Evolutionary conservation across 2,113 vertebrate species (phyloP).

Genomic region (Leptobrachium leishanense): DNA sequence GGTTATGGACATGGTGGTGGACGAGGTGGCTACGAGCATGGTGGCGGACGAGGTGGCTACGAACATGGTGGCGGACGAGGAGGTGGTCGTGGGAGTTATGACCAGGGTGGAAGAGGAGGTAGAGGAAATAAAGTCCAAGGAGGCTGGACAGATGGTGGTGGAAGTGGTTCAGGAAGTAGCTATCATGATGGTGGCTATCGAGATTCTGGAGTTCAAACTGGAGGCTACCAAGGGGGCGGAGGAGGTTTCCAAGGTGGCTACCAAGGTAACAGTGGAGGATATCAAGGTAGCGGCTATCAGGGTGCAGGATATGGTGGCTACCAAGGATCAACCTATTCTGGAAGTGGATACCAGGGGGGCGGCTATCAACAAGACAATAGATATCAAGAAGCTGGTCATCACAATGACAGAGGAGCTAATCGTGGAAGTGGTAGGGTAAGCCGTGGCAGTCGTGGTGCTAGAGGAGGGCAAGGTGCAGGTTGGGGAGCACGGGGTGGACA

Average conservation of each 20-base stretch:
- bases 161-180: conserved; percentile 68
- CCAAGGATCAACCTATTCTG: conserved; percentile 68
- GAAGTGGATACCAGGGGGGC: conserved; percentile 73
- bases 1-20: conserved; percentile 69
- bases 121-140: conserved; percentile 82
- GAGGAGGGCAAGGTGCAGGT: conserved; percentile 79
- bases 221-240: conserved; percentile 64
- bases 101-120: conserved; percentile 66
- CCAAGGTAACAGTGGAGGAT: conserved; percentile 37
- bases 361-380: conserved; percentile 77
- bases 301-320: conserved; percentile 72
- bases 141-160: conserved; percentile 81
- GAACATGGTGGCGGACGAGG: conserved; percentile 66
- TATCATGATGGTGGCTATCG: conserved; percentile 74
- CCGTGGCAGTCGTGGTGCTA: conserved; percentile 66
- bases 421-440: conserved; percentile 73
- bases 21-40: conserved; percentile 61
- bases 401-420: conserved; percentile 71
- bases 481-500: conserved; percentile 87
- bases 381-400: conserved; percentile 79
- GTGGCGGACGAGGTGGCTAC: conserved; percentile 68
- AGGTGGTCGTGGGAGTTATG: conserved; percentile 62
- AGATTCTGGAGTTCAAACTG: conserved; percentile 70
- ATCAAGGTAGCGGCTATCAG: conserved; percentile 66
- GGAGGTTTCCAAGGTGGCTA: conserved; percentile 56